Percentiles rank a stretch among this genome's conserved stretches.
Conservation (phyloP, 1,140 invertebrate species). For the Trichonephila inaurata region DNA sequence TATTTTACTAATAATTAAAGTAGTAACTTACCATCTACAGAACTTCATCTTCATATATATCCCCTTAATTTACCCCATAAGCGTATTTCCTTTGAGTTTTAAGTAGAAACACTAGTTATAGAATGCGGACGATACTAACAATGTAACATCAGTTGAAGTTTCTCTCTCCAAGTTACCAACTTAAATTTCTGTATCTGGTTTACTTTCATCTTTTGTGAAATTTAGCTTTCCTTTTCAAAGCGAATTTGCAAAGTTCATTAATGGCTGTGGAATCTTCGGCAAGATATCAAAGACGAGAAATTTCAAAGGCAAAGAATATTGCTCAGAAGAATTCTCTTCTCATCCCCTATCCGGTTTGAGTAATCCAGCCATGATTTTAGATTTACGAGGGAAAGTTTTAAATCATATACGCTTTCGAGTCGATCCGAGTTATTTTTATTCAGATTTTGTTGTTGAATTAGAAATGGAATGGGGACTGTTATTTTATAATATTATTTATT, state of each 20-base stretch:
- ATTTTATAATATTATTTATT: no score
- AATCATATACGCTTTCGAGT: not conserved
- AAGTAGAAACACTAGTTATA: not conserved
- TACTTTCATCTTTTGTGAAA: not conserved
- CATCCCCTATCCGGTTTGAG: not conserved
- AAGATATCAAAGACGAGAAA: not conserved
- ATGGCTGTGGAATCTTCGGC: not conserved
- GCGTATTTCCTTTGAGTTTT: not conserved
- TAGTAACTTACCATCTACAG: no score
- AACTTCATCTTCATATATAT: not conserved
- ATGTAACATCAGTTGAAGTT: not conserved
- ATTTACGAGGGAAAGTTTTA: not conserved
- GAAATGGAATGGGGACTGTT: no score
- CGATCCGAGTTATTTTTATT: not conserved
- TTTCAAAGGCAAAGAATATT: slow-evolving; percentile 4
- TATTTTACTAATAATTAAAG: no score
- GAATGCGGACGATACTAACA: not conserved
- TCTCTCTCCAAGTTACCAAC: not conserved
- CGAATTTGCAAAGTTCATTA: not conserved
- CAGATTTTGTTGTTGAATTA: no score
- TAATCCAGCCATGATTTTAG: not conserved
- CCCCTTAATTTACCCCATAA: not conserved
- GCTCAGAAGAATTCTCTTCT: not conserved
- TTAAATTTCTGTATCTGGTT: not conserved
- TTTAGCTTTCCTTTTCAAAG: slow-evolving; percentile 1